Percentiles rank a stretch among this genome's conserved stretches.
phyloP scores from a whole-genome alignment of 2,888 invertebrate species.

The Tridacna gigas region DNA sequence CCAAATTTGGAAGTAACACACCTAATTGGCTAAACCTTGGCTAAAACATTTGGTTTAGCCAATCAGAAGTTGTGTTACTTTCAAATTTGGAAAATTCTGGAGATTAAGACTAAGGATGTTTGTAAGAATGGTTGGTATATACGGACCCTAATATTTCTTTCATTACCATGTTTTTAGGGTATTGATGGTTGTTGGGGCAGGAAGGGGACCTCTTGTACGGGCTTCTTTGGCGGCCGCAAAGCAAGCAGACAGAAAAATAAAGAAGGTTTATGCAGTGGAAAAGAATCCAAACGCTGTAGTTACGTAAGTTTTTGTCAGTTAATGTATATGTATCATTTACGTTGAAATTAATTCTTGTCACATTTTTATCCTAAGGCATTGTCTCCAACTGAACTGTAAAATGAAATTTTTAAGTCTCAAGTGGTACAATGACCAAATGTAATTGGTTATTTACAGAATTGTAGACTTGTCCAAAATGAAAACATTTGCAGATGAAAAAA shows the following conservation, averaged over 20 bases:
- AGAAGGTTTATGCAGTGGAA: slow-evolving; percentile 95
- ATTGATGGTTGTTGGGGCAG: slow-evolving; percentile 96
- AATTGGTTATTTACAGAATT: background rate
- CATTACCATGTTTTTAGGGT: slow-evolving; percentile 85
- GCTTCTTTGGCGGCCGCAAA: slow-evolving; percentile 93
- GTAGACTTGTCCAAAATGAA: background rate
- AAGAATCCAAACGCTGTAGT: slow-evolving; percentile 98
- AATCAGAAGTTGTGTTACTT: too few relatives aligned
- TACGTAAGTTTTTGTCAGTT: slow-evolving; percentile 72
- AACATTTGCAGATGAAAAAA: background rate
- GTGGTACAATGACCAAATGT: background rate
- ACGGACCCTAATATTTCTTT: too few relatives aligned
- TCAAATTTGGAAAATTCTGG: too few relatives aligned
- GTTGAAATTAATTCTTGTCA: too few relatives aligned
- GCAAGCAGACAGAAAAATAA: slow-evolving; percentile 90
- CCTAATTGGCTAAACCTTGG: too few relatives aligned
- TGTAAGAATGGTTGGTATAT: too few relatives aligned
- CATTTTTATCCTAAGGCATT: too few relatives aligned
- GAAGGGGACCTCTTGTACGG: slow-evolving; percentile 96
- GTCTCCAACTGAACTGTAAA: background rate
- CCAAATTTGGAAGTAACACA: too few relatives aligned
- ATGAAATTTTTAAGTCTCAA: background rate
- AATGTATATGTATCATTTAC: too few relatives aligned
- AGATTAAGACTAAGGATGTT: too few relatives aligned
- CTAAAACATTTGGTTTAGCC: too few relatives aligned